Evolutionary conservation across 2,888 invertebrate genomes (phyloP), one percentile per base, ranked within the genome.

Genomic region (Limenitis camilla): DNA sequence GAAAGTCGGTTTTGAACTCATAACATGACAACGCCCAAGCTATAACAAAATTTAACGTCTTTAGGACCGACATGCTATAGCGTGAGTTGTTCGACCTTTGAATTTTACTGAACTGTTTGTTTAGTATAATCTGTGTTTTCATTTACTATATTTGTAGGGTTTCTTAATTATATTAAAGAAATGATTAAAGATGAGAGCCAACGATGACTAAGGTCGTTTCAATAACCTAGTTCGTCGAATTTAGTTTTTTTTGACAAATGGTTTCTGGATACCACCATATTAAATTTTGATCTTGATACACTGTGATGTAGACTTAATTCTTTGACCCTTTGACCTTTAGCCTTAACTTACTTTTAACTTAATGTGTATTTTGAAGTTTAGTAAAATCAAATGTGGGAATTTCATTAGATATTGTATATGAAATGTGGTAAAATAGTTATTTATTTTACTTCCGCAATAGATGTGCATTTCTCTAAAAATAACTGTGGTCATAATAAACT

Each of bases 1-100:
- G 51, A 56, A 55, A 58, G 49, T 19, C 48, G 8, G 31, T 40
- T 8, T 46, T 45, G 48, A 53, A 43, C 53, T 60, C 30, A 47
- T 33, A 40, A 54, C 35, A 38, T 49, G 42, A 29, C n/a, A 36
- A 10, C 38, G 39, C 27, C 29, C 28, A 49, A 48, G 40, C 52
- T 40, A 43, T 56, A 49, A 42, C 42, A 43, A 29, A 40, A 53
- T 30, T 33, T 53, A 63, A 58, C 49, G 54, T 56, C 49, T 56
- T 19, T 19, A 2, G 2, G 32, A 40, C 52, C 40, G 61, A 55
- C 72, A 72, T 69, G 73, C 69, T 61, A 75, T 72, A 64, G 61
- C 68, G 68, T 67, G 68, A 38, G 56, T 48, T 53, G 43, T 55
- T 49, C 66, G 72, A 74, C 79, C 74, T 78, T 74, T 69, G 74